These are phyloP conservation scores for Megalops atlanticus DNA, from an alignment of 2,113 vertebrate genomes.

Conservation along the genomic window DNA sequence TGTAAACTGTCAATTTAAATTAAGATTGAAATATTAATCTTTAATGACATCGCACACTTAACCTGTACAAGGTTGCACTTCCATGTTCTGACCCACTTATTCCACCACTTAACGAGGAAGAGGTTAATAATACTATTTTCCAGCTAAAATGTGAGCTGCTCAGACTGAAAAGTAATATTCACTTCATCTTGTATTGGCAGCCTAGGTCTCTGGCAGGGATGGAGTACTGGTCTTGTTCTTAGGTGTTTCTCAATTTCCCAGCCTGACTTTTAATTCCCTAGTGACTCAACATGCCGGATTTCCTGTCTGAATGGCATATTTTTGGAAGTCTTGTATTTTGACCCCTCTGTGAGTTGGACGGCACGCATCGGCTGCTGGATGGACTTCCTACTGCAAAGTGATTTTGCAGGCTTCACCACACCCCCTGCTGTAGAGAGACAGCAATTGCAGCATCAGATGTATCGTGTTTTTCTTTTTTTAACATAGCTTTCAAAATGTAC, in stretches of 20 bases:
- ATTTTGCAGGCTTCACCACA: conserved; percentile 20
- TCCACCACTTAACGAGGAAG: not conserved
- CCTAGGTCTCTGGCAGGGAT: not conserved
- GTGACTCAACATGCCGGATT: not conserved
- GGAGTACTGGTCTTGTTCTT: not conserved
- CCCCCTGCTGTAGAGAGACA: conserved; percentile 18
- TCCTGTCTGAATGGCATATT: conserved; percentile 36
- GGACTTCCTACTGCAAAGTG: conserved; percentile 15
- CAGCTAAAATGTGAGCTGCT: too few species aligned
- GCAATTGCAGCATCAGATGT: not conserved
- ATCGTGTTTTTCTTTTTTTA: not conserved
- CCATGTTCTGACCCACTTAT: not conserved
- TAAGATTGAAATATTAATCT: too few species aligned
- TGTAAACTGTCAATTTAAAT: too few species aligned
- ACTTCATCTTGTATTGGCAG: not conserved
- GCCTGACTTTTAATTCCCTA: not conserved
- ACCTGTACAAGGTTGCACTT: too few species aligned
- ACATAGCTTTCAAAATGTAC: not conserved
- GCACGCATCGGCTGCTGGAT: not conserved
- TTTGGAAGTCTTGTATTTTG: conserved; percentile 1
- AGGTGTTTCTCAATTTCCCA: not conserved
- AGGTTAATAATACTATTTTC: not conserved
- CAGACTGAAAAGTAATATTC: not conserved
- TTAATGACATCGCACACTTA: too few species aligned
- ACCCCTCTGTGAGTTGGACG: not conserved